phyloP scores from a whole-genome alignment of 1,140 invertebrate species.

The Wasmannia auropunctata region DNA sequence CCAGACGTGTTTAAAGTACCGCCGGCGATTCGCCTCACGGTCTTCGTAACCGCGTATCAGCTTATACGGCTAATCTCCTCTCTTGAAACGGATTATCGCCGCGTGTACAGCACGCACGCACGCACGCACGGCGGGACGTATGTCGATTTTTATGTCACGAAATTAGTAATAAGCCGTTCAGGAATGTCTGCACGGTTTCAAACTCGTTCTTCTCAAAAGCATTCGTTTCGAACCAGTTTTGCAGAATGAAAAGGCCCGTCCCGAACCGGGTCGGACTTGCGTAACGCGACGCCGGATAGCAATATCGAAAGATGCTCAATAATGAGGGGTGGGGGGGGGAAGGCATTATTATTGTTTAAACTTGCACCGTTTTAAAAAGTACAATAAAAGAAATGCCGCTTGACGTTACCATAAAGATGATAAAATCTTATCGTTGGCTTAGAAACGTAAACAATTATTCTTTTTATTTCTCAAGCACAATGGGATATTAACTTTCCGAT shows the following conservation, averaged over 20 bases:
- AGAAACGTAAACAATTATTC: neutral
- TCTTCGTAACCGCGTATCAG: neutral
- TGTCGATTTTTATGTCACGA: conserved; percentile 25
- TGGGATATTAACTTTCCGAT: neutral
- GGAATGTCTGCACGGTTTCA: neutral
- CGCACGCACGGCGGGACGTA: neutral
- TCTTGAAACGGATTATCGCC: conserved; percentile 28
- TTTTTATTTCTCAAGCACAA: neutral
- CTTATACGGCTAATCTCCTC: conserved; percentile 14
- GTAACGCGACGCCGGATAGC: neutral
- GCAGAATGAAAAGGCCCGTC: conserved; percentile 16
- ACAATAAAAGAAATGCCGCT: neutral
- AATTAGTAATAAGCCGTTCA: neutral
- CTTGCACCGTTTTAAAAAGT: neutral
- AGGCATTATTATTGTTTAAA: neutral
- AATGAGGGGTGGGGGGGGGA: too few species aligned
- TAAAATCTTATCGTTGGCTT: neutral
- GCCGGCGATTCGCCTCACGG: conserved; percentile 42
- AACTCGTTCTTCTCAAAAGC: conserved; percentile 24
- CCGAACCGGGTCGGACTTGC: neutral
- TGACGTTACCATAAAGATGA: neutral
- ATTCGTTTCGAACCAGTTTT: conserved; percentile 15
- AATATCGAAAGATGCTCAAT: neutral
- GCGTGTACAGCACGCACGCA: neutral
- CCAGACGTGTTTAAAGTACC: conserved; percentile 44